Percentiles rank a stretch among this genome's conserved stretches.
These are phyloP conservation scores for Petrophora chlorosata DNA, from an alignment of 2,888 invertebrate genomes.

Conservation along the genomic window DNA sequence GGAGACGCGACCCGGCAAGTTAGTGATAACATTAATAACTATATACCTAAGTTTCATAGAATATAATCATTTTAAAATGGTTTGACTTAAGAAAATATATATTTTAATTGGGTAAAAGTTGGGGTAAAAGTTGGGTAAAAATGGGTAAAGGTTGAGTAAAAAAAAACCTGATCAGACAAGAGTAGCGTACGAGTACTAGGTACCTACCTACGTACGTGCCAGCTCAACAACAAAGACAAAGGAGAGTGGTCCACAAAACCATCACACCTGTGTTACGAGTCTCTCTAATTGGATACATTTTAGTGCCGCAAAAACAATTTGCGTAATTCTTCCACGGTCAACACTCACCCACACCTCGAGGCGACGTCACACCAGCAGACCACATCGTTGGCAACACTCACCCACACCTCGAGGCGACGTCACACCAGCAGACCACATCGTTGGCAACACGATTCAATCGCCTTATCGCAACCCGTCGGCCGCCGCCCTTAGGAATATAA, in stretches of 20 bases:
- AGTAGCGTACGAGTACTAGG: too few relatives aligned
- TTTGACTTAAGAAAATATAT: too few relatives aligned
- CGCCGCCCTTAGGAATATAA: slow-evolving; percentile 8
- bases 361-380: neutral
- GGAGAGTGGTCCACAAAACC: too few relatives aligned
- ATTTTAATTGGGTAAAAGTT: too few relatives aligned
- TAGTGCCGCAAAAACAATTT: slow-evolving; percentile 10
- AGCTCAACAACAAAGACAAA: neutral
- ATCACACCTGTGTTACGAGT: neutral
- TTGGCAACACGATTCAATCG: neutral
- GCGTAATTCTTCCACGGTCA: slow-evolving; percentile 11
- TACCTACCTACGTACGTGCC: too few relatives aligned
- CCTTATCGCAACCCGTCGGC: slow-evolving; percentile 15
- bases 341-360: slow-evolving; percentile 13
- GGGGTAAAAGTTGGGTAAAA: too few relatives aligned
- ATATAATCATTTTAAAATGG: too few relatives aligned
- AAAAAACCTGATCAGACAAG: too few relatives aligned
- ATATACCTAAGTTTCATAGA: too few relatives aligned
- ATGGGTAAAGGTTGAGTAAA: too few relatives aligned
- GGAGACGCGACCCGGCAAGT: too few relatives aligned
- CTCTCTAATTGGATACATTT: slow-evolving; percentile 7
- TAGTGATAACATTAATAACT: too few relatives aligned
- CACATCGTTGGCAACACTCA: slow-evolving; percentile 11
- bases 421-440: slow-evolving; percentile 1
- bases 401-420: slow-evolving; percentile 3